These are phyloP conservation scores for Pristionchus maxplancki DNA, from an alignment of 2,888 invertebrate species.

Conservation along the genomic window DNA sequence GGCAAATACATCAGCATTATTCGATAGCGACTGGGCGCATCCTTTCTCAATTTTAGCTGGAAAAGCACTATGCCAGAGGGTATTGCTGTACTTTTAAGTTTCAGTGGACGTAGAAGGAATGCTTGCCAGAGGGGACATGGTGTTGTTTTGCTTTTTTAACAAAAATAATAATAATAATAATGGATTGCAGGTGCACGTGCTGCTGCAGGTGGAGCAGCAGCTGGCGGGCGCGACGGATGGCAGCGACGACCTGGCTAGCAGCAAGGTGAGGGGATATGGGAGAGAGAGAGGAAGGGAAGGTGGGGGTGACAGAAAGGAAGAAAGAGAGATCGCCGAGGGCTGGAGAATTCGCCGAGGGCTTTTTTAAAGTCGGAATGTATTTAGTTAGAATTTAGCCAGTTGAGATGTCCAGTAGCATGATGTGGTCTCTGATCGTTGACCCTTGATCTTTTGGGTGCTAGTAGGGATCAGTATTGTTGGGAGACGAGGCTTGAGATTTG, in stretches of 20 bases:
- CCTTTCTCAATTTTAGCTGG: too few relatives aligned
- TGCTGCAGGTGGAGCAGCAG: constrained; percentile 90
- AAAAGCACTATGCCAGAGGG: too few relatives aligned
- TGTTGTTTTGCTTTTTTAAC: background rate
- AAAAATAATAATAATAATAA: background rate
- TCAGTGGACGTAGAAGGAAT: too few relatives aligned
- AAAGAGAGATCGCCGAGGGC: too few relatives aligned
- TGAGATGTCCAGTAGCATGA: too few relatives aligned
- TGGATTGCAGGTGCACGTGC: constrained; percentile 84
- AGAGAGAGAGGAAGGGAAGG: background rate
- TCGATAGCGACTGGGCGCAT: too few relatives aligned
- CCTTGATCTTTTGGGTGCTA: background rate
- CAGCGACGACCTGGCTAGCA: constrained; percentile 78
- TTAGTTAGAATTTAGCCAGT: too few relatives aligned
- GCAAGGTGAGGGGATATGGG: constrained; percentile 21
- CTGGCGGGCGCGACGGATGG: constrained; percentile 84
- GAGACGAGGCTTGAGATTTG: background rate
- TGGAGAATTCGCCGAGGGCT: too few relatives aligned
- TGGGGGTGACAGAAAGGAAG: constrained; percentile 9
- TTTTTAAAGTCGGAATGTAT: too few relatives aligned
- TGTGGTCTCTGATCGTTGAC: background rate
- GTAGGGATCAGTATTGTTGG: background rate
- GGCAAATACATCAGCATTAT: too few relatives aligned
- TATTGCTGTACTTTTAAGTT: too few relatives aligned
- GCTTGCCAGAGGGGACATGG: too few relatives aligned